Conservation (phyloP, 1,140 invertebrate genomes). For the Hestina assimilis region DNA sequence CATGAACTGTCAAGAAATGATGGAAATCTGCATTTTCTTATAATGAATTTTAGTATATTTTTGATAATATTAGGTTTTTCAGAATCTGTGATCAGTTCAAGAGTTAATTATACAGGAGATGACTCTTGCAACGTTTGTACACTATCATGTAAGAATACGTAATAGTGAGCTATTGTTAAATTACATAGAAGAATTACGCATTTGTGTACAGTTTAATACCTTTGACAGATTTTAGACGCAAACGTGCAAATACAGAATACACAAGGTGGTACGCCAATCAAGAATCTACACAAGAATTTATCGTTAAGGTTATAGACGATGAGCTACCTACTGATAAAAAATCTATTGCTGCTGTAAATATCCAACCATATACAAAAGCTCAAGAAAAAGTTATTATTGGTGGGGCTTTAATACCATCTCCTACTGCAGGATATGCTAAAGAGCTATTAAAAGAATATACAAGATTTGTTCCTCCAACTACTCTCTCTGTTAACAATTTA, state of each 20-base stretch:
- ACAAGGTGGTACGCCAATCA: conserved; percentile 55
- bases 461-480: conserved; percentile 50
- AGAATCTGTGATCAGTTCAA: conserved; percentile 35
- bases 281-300: conserved; percentile 56
- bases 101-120: conserved; percentile 40
- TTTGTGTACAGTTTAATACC: neutral
- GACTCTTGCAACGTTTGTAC: conserved; percentile 41
- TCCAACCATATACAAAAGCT: conserved; percentile 41
- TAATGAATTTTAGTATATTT: conserved; percentile 60
- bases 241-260: conserved; percentile 55
- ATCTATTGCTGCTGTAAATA: conserved; percentile 55
- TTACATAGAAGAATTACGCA: too few species aligned
- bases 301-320: conserved; percentile 69
- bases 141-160: conserved; percentile 42
- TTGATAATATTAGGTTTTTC: conserved; percentile 55
- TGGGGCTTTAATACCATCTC: conserved; percentile 40
- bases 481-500: conserved; percentile 15
- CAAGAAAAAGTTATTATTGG: conserved; percentile 56
- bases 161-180: neutral
- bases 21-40: conserved; percentile 49
- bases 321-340: conserved; percentile 44
- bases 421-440: conserved; percentile 22
- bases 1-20: conserved; percentile 52
- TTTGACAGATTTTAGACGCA: conserved; percentile 48
- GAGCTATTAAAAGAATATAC: conserved; percentile 44